Evolutionary conservation across 2,113 vertebrate genomes (phyloP).

Genomic region (Zosterops japonicus): DNA sequence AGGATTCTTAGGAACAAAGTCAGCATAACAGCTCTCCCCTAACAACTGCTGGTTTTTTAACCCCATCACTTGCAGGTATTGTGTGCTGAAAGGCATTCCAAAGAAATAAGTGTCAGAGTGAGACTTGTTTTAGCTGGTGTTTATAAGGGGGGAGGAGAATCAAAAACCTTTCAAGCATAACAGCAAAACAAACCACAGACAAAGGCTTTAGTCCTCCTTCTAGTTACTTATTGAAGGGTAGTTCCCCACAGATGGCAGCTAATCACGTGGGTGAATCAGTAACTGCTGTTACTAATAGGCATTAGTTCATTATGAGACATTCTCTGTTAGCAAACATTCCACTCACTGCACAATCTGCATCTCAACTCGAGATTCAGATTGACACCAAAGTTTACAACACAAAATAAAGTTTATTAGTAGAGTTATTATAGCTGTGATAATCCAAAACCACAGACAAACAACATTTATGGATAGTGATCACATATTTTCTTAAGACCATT

Average conservation of each 20-base stretch:
- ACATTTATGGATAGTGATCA: background rate
- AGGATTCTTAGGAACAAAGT: background rate
- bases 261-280: background rate
- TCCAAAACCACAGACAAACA: background rate
- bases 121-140: background rate
- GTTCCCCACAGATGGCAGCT: background rate
- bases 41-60: background rate
- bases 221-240: slow-evolving; percentile 12
- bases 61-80: background rate
- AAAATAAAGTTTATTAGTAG: background rate
- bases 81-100: background rate
- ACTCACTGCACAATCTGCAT: background rate
- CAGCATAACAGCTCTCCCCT: background rate
- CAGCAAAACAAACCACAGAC: background rate
- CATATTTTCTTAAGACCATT: background rate
- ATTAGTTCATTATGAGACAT: background rate
- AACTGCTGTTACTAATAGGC: background rate
- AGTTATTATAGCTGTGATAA: background rate
- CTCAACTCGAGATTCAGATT: background rate
- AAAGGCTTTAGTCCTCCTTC: background rate
- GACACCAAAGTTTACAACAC: background rate
- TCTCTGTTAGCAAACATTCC: background rate
- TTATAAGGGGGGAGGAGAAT: background rate
- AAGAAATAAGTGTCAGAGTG: background rate
- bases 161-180: background rate